These are phyloP conservation scores for Hypsibius dujardini DNA, from an alignment of 1,140 invertebrate species.

Conservation along the genomic window DNA sequence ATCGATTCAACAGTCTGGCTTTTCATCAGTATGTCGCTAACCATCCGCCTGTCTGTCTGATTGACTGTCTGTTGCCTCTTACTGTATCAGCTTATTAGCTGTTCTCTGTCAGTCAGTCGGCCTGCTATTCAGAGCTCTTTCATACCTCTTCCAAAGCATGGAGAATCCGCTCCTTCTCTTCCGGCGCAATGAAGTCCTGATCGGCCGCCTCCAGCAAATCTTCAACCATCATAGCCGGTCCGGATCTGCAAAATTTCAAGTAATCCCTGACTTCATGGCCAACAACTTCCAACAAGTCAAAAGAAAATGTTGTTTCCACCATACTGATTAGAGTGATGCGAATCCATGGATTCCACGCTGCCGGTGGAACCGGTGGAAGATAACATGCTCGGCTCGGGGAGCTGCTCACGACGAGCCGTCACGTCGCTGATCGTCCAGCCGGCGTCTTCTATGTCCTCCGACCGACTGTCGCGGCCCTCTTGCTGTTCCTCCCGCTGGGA, in stretches of 20 bases:
- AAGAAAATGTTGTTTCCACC: no score
- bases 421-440: conserved; percentile 1
- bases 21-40: no score
- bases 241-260: neutral
- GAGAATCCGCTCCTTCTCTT: neutral
- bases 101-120: neutral
- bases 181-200: neutral
- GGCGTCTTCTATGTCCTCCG: neutral
- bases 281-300: neutral
- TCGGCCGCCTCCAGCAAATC: conserved; percentile 1
- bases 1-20: no score
- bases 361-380: conserved; percentile 7
- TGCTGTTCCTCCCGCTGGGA: neutral
- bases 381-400: conserved; percentile 1
- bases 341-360: conserved; percentile 12
- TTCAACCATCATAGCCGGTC: conserved; percentile 11
- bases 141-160: conserved; percentile 14
- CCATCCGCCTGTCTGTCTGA: no score
- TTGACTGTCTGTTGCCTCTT: no score
- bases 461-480: no score
- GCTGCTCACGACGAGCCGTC: neutral
- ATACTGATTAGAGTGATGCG: conserved; percentile 7
- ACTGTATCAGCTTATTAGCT: neutral
- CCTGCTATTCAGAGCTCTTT: neutral
- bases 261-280: neutral